Evolutionary conservation across 2,888 invertebrate species (phyloP), one percentile per base, ranked within the genome.

Genomic region (Penaeus monodon): DNA sequence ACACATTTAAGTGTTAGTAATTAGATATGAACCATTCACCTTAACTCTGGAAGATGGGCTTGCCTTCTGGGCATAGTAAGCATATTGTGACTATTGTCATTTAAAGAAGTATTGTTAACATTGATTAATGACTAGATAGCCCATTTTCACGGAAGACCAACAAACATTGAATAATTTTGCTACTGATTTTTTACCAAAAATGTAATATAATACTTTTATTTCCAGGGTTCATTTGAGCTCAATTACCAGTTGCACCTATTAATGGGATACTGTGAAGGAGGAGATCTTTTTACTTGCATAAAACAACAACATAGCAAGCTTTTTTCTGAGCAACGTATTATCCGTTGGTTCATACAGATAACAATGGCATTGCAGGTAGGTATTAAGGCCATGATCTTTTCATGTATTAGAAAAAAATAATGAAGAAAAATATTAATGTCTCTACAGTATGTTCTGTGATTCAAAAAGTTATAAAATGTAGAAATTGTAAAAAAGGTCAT

Each of bases 261-360:
- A 70, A 85, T 88, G 85, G 85, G 81, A 10, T 85, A 85, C 73
- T 88, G 88, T 66, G 85, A 81, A 20, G 88, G 88, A 64, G 88
- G 88, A 3, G 88, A 88, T 63, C 65, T 88, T 24, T 70, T 44
- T 20, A 78, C 81, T 20, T 33, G 70, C 29, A 88, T 88, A 29
- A 29, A 49, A 29, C 81, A 49, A n/a, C 88, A 85, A 63, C 57
- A 68, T 73, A 70, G 81, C 10, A 29, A 76, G n/a, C 57, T 76
- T 0, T 85, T 88, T 74, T 85, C 84, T 2, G 88, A 88, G 63
- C 65, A 73, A 68, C 64, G 70, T 38, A 64, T 88, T n/a, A 77
- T 84, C 6, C 76, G 88, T 22, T 88, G 88, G 88, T 81, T 88
- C 49, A 88, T 88, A 49, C 88, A 88, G 65, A 88, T 88, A 29